Base-by-base conservation (phyloP, 2,888 invertebrate genomes). In the Acleris literana region DNA sequence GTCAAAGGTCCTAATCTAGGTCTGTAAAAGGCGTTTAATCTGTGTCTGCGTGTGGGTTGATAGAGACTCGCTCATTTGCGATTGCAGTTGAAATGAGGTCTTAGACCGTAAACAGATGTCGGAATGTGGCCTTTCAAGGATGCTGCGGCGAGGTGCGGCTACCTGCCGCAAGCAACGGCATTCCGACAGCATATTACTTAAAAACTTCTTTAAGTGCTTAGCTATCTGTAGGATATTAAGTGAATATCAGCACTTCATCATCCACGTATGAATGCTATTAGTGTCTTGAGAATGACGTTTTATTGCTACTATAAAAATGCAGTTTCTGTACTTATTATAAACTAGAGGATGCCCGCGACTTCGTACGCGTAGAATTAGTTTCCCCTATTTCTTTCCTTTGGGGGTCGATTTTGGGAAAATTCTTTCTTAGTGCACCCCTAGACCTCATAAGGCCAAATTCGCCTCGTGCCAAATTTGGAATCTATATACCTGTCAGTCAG, bases 101-200 rank as follows among this genome's bases (percentile, higher is more conserved):
- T 88, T 80, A 83, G 83, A 80, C 87, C 81, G 85, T 88, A 90
- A 88, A 88, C 83, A 88, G 88, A 81, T 77, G 83, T 79, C 71
- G 92, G 92, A 91, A 92, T 92, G 92, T 81, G 87, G 91, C 90
- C 89, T 90, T 81, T 90, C 92, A 92, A 92, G 92, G 92, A 92
- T 92, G 92, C 85, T 85, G 89, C 82, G 75, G 73, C 72, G 80
- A 89, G 91, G 90, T 86, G 92, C 85, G 92, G 86, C 87, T 76
- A 74, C 73, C 78, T 74, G 74, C 78, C 76, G 73, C 72, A 20
- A 49, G 43, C 77, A 79, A 79, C 88, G 72, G 77, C 91, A 92
- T 92, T 92, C 92, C 90, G 75, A 79, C 77, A 66, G n/a, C 16
- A 64, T 60, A 65, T 69, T 60, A 61, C 56, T 61, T 52, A 22